These are phyloP conservation scores for Australoheros facetus DNA, from an alignment of 2,797 vertebrate species.

Conservation along the genomic window DNA sequence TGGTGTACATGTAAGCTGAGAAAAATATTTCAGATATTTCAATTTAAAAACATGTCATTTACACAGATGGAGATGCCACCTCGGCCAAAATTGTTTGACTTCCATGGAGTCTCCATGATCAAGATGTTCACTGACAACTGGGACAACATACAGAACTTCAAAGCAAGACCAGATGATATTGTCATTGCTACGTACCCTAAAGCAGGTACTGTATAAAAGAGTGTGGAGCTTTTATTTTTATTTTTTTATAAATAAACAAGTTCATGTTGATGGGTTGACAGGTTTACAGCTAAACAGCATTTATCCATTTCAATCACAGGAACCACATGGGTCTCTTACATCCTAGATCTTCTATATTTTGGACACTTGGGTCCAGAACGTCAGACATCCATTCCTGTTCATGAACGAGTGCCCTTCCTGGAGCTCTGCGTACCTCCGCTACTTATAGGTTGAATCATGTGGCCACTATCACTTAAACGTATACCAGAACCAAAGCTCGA, in stretches of 20 bases:
- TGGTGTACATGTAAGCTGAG: too few species aligned
- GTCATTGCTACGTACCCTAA: constrained; percentile 76
- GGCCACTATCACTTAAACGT: background rate
- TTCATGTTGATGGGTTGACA: too few species aligned
- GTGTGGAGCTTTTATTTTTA: background rate
- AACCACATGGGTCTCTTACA: too few species aligned
- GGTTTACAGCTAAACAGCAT: background rate
- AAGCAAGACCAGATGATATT: constrained; percentile 76
- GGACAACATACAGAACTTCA: constrained; percentile 71
- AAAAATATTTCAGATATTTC: too few species aligned
- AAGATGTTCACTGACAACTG: constrained; percentile 73
- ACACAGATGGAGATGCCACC: constrained; percentile 39
- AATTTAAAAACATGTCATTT: background rate
- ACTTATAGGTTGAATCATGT: constrained; percentile 47
- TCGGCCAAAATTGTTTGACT: constrained; percentile 66
- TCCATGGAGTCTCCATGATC: constrained; percentile 69
- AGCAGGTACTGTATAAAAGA: constrained; percentile 62
- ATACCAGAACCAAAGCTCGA: background rate
- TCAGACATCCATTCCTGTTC: constrained; percentile 54
- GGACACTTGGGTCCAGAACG: constrained; percentile 41
- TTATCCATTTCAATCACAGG: background rate
- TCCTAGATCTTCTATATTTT: too few species aligned
- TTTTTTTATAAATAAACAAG: background rate
- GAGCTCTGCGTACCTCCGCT: constrained; percentile 33
- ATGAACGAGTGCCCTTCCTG: constrained; percentile 73